phyloP scores from a whole-genome alignment of 1,140 invertebrate species.

The Grapholita molesta region DNA sequence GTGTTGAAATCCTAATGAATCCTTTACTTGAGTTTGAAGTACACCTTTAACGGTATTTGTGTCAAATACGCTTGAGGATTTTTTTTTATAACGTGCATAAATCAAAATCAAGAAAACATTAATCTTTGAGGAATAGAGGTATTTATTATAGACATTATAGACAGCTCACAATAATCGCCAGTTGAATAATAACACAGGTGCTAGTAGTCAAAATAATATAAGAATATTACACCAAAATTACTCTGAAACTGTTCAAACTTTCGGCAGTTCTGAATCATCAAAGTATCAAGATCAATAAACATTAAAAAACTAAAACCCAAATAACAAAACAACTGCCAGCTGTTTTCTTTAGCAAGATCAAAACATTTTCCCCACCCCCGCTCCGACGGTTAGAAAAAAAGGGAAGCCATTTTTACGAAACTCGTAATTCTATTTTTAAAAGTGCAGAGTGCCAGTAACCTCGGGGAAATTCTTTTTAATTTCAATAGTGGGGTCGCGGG shows the following conservation, averaged over 20 bases:
- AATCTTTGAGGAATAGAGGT: too few species aligned
- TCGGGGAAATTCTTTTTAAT: slow-evolving; percentile 68
- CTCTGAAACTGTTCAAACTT: too few species aligned
- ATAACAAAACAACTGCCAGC: slow-evolving; percentile 1
- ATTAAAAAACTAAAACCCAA: neutral
- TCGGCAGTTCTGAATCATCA: too few species aligned
- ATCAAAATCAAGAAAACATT: too few species aligned
- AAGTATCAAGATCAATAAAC: neutral
- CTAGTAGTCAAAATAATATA: too few species aligned
- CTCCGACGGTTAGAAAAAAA: slow-evolving; percentile 9
- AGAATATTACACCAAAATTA: too few species aligned
- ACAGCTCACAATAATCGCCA: too few species aligned
- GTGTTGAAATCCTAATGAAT: neutral
- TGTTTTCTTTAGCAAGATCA: slow-evolving; percentile 11
- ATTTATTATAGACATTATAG: too few species aligned
- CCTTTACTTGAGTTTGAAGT: neutral
- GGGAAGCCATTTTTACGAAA: slow-evolving; percentile 23
- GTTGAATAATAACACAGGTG: too few species aligned
- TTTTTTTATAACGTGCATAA: too few species aligned
- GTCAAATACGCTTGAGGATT: too few species aligned
- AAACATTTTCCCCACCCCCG: slow-evolving; percentile 12
- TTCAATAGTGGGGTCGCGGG: slow-evolving; percentile 74
- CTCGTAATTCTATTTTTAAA: slow-evolving; percentile 60
- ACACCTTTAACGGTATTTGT: neutral
- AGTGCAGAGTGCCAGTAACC: slow-evolving; percentile 74